These are phyloP conservation scores for Oikopleura vanhoeffeni DNA, from an alignment of 23 tunicate species.

Conservation along the genomic window DNA sequence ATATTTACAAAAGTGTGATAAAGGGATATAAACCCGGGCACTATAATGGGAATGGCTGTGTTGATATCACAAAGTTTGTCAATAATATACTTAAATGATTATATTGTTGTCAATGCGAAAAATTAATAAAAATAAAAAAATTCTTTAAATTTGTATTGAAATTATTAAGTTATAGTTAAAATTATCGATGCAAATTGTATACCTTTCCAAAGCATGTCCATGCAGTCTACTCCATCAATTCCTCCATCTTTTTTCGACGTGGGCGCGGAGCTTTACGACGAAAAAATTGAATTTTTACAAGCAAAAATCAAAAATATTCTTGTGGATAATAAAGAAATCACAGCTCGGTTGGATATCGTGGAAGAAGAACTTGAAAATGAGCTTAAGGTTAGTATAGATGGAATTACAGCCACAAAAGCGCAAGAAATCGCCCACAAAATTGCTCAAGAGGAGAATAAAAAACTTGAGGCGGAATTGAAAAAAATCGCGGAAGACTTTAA, in stretches of 20 bases:
- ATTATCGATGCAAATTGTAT: too few species aligned
- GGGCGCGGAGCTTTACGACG: not conserved
- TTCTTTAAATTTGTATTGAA: too few species aligned
- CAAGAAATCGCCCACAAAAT: not conserved
- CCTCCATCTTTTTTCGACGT: slow-evolving; percentile 9
- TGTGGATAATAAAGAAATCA: not conserved
- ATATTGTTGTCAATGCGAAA: too few species aligned
- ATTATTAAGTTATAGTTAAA: too few species aligned
- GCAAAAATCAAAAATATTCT: not conserved
- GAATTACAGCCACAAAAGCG: not conserved
- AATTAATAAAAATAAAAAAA: too few species aligned
- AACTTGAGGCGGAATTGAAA: not conserved
- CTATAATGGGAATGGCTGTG: too few species aligned
- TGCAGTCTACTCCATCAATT: not conserved
- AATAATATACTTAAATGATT: too few species aligned
- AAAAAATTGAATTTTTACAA: not conserved
- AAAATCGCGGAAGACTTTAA: not conserved
- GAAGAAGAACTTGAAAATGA: slow-evolving; percentile 3
- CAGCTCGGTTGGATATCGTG: not conserved
- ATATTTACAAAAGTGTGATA: too few species aligned
- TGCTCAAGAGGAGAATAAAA: not conserved
- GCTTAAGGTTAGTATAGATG: not conserved
- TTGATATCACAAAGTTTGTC: too few species aligned
- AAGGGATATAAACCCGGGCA: too few species aligned
- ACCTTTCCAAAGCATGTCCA: too few species aligned